Percentiles rank a stretch among this genome's conserved stretches.
These are phyloP conservation scores for Phataginus tricuspis DNA, from an alignment of 2,797 vertebrate genomes.

Conservation along the genomic window DNA sequence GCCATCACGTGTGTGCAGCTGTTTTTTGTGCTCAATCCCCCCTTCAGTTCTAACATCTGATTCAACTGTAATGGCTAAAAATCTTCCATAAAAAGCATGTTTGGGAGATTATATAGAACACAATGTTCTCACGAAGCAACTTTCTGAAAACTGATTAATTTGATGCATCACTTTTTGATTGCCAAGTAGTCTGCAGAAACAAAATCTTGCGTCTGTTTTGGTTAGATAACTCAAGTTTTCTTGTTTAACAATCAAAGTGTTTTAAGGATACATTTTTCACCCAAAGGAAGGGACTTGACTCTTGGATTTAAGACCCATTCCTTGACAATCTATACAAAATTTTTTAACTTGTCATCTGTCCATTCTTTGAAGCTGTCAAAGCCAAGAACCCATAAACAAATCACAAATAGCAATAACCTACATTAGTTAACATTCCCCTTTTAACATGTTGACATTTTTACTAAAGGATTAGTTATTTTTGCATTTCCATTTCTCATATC, in stretches of 20 bases:
- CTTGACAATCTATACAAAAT: constrained; percentile 77
- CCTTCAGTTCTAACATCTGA: constrained; percentile 57
- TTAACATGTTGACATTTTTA: constrained; percentile 82
- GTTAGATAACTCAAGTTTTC: constrained; percentile 69
- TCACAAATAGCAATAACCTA: constrained; percentile 81
- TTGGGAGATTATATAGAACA: constrained; percentile 63
- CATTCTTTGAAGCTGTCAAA: constrained; percentile 82
- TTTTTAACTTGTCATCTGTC: constrained; percentile 75
- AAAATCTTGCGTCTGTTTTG: constrained; percentile 80
- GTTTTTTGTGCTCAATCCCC: constrained; percentile 60
- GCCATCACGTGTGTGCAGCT: constrained; percentile 28
- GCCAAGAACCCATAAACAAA: constrained; percentile 83
- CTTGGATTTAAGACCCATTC: constrained; percentile 71
- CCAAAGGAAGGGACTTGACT: constrained; percentile 74
- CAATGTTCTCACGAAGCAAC: constrained; percentile 69
- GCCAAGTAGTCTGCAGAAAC: constrained; percentile 82
- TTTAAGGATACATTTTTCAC: constrained; percentile 74
- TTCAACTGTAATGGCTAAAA: constrained; percentile 58
- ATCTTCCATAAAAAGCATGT: constrained; percentile 60
- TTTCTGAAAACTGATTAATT: constrained; percentile 72
- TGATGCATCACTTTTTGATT: constrained; percentile 70
- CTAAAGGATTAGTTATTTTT: constrained; percentile 80
- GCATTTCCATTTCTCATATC: constrained; percentile 80
- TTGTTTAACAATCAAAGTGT: constrained; percentile 75
- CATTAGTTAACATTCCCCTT: constrained; percentile 83